phyloP scores from a whole-genome alignment of 2,113 vertebrate species.

The Alligator mississippiensis region DNA sequence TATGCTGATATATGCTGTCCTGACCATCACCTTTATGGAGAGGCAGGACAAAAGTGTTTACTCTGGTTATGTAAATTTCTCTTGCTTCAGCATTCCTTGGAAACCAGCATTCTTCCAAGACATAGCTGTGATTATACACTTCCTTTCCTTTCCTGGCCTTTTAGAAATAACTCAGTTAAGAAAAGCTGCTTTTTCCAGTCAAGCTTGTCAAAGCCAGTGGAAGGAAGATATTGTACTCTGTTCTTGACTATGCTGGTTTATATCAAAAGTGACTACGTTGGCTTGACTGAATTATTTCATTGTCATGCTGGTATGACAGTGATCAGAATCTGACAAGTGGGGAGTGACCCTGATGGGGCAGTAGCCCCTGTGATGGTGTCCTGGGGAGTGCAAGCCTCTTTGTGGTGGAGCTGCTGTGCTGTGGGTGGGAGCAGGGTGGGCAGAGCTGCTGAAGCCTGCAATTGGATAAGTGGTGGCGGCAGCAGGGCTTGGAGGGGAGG shows the following conservation, averaged over 20 bases:
- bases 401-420: too few species aligned
- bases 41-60: neutral
- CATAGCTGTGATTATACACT: neutral
- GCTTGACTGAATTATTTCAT: neutral
- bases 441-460: too few species aligned
- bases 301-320: neutral
- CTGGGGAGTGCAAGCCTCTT: too few species aligned
- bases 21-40: neutral
- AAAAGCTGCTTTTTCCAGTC: neutral
- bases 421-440: too few species aligned
- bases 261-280: slow-evolving; percentile 43
- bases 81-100: neutral
- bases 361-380: too few species aligned
- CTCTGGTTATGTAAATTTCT: neutral
- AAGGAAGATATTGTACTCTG: neutral
- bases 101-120: neutral
- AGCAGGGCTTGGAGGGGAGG: too few species aligned
- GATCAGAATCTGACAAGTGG: neutral
- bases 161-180: neutral
- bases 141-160: neutral
- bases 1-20: too few species aligned
- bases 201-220: neutral
- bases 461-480: too few species aligned
- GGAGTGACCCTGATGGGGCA: too few species aligned
- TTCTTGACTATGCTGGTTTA: neutral